Evolutionary conservation across 2,113 vertebrate genomes (phyloP), one percentile per base, ranked within the genome.

Genomic region (Pollachius pollachius): DNA sequence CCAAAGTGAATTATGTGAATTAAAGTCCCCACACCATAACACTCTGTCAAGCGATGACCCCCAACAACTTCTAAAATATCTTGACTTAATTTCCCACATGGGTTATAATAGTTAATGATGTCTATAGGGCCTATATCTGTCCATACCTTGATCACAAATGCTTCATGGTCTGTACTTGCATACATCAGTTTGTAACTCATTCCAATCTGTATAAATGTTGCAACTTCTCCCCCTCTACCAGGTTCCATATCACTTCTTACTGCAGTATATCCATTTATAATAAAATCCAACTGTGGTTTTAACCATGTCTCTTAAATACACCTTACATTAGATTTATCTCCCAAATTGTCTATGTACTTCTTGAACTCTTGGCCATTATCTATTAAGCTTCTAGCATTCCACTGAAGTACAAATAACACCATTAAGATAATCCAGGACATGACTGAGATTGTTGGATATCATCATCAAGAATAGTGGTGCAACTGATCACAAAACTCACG

Each of bases 221-320:
- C 23, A 23, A 23, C 23, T 23, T 2, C 8, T 23, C 59, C 59
- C 21, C 59, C 59, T 6, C 5, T 1, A 19, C 9, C 21, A 3
- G 19, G 18, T 23, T 11, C 9, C 7, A 1, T 7, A 23, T 62
- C 59, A 3, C 11, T 23, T 21, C 59, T 23, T 11, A 23, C 59
- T 4, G 18, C 56, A 21, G 21, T 21, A 23, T 62, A 62, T 23
- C 21, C 59, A 8, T 62, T 62, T 5, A 62, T 62, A 7, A 21
- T 23, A 62, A 62, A 62, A 23, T 62, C 59, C 21, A 62, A 62
- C 19, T 62, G 59, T 62, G 59, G 59, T 62, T 62, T 62, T 8
- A 62, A 17, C 59, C 59, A 62, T 23, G 59, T 62, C 21, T 62
- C 8, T 6, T 62, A 2, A 21, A 23, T 15, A 62, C 59, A 59